Conservation (phyloP, 2,797 vertebrate genomes). For the Spondyliosoma cantharus region DNA sequence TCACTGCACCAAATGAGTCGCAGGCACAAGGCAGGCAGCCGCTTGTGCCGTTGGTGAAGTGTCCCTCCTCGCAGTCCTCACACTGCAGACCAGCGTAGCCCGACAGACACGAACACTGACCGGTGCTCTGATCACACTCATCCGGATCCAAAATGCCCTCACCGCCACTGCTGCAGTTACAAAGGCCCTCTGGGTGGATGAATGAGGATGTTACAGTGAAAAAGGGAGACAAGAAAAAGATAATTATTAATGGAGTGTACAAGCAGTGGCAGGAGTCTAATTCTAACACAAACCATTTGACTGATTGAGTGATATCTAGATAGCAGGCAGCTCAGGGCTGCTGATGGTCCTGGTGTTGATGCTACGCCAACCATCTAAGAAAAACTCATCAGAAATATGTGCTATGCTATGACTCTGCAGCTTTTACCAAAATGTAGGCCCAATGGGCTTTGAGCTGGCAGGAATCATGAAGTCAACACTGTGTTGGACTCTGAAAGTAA, state of each 20-base stretch:
- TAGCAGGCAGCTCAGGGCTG: too few relatives aligned
- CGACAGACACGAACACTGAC: slow-evolving; percentile 82
- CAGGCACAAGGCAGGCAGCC: slow-evolving; percentile 84
- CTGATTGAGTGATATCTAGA: not conserved
- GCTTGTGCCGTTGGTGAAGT: slow-evolving; percentile 84
- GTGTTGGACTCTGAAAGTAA: too few relatives aligned
- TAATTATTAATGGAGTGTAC: not conserved
- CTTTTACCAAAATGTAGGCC: not conserved
- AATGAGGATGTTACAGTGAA: not conserved
- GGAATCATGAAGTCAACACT: not conserved
- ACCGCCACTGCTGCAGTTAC: slow-evolving; percentile 85
- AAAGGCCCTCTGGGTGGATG: slow-evolving; percentile 72
- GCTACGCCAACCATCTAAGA: not conserved
- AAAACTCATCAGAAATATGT: not conserved
- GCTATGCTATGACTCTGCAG: not conserved
- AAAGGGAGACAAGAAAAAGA: slow-evolving; percentile 1
- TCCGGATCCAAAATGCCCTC: slow-evolving; percentile 81
- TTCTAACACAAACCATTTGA: not conserved
- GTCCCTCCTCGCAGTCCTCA: slow-evolving; percentile 83
- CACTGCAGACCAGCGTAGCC: slow-evolving; percentile 84
- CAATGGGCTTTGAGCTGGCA: not conserved
- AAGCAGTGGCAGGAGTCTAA: not conserved
- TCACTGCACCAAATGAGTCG: slow-evolving; percentile 82
- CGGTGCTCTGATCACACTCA: slow-evolving; percentile 78
- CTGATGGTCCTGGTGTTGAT: not conserved